A percentile compares a stretch with the other conserved stretches of the same genome.
phyloP scores from a whole-genome alignment of 2,888 invertebrate genomes.

The Lasioglossum zephyrum region DNA sequence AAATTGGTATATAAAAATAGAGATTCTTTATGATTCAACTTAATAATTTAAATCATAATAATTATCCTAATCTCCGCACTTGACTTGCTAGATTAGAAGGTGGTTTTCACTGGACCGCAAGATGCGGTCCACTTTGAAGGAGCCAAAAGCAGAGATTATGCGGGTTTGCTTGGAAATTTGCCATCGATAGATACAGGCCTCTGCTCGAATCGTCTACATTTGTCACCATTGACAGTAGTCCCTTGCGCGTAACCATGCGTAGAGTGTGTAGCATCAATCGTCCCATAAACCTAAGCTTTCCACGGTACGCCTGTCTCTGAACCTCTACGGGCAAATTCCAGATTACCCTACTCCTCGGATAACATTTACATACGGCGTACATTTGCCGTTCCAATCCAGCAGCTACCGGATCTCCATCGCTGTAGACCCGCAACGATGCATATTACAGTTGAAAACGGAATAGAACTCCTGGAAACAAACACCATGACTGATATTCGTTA shows the following conservation, averaged over 20 bases:
- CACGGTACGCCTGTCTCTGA: conserved; percentile 54
- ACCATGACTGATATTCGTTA: background rate
- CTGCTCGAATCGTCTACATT: conserved; percentile 5
- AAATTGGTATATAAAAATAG: too few relatives aligned
- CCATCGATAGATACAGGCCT: background rate
- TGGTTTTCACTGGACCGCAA: background rate
- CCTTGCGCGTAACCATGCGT: conserved; percentile 44
- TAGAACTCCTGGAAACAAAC: conserved; percentile 33
- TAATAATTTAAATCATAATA: background rate
- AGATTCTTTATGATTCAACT: too few relatives aligned
- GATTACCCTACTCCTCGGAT: conserved; percentile 79
- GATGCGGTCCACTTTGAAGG: background rate
- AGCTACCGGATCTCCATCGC: conserved; percentile 54
- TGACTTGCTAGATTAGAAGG: background rate
- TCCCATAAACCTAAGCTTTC: conserved; percentile 62
- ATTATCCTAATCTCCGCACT: background rate
- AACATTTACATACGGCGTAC: conserved; percentile 81
- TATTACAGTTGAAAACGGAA: conserved; percentile 39
- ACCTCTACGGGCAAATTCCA: conserved; percentile 77
- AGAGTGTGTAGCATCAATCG: conserved; percentile 57
- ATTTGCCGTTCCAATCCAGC: conserved; percentile 72
- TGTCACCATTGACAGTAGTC: conserved; percentile 27
- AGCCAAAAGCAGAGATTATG: background rate
- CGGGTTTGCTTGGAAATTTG: background rate
- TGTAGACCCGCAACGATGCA: conserved; percentile 44